These are phyloP conservation scores for Periophthalmus magnuspinnatus DNA, from an alignment of 2,797 vertebrate genomes.

Conservation along the genomic window DNA sequence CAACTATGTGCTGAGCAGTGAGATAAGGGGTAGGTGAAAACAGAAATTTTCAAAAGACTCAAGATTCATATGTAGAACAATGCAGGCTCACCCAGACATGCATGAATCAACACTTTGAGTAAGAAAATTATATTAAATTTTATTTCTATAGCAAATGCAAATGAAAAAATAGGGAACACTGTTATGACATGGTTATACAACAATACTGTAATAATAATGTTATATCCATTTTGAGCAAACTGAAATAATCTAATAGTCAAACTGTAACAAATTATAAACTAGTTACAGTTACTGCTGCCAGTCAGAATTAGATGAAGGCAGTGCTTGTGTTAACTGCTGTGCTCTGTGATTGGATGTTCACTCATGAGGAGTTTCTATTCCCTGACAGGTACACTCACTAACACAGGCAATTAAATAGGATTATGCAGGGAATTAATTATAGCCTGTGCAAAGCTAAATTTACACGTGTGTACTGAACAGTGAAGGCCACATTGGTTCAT, in stretches of 20 bases:
- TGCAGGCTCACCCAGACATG: too few relatives aligned
- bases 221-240: neutral
- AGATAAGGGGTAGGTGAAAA: too few relatives aligned
- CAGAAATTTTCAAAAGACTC: too few relatives aligned
- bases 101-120: too few relatives aligned
- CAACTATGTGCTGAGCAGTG: too few relatives aligned
- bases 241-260: neutral
- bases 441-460: conserved; percentile 6
- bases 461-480: conserved; percentile 8
- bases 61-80: too few relatives aligned
- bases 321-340: neutral
- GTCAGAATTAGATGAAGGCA: neutral
- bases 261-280: neutral
- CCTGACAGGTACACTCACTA: conserved; percentile 11
- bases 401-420: neutral
- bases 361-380: conserved; percentile 8
- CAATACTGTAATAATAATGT: neutral
- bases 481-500: conserved; percentile 7
- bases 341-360: neutral
- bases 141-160: too few relatives aligned
- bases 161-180: too few relatives aligned
- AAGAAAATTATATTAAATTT: too few relatives aligned
- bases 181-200: too few relatives aligned
- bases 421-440: conserved; percentile 15
- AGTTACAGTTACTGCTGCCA: neutral